Evolutionary conservation across 2,797 vertebrate species (phyloP).

Genomic region (Lacerta viridis): DNA sequence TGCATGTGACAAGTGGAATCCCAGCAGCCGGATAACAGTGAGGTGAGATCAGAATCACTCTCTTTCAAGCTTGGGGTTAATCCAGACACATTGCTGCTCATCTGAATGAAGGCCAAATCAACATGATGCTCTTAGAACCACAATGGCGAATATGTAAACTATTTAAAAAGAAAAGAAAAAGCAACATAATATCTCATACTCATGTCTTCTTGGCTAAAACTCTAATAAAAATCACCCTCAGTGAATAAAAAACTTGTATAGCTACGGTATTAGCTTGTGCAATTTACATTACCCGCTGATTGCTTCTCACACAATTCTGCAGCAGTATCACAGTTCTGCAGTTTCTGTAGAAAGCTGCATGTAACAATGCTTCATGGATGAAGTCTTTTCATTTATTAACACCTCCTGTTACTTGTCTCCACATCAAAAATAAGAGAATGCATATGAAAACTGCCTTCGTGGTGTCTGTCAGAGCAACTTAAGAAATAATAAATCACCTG

Average conservation of each 20-base stretch:
- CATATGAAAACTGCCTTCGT: constrained; percentile 58
- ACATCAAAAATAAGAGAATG: constrained; percentile 53
- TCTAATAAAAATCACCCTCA: constrained; percentile 60
- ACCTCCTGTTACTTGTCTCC: constrained; percentile 71
- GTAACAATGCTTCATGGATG: constrained; percentile 73
- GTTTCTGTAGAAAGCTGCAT: constrained; percentile 69
- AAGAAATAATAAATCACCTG: constrained; percentile 55
- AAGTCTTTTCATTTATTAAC: constrained; percentile 69
- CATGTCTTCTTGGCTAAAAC: constrained; percentile 62
- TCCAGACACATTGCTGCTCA: constrained; percentile 26
- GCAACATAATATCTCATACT: constrained; percentile 63
- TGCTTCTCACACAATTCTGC: constrained; percentile 61
- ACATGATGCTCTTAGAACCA: constrained; percentile 47
- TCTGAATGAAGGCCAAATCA: constrained; percentile 42
- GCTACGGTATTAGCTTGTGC: constrained; percentile 64
- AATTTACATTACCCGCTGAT: constrained; percentile 75
- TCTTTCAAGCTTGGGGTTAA: constrained; percentile 33
- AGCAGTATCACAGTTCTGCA: constrained; percentile 62
- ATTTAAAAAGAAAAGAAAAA: constrained; percentile 14
- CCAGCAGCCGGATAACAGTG: not conserved
- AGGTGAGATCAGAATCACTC: not conserved
- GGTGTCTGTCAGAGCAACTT: constrained; percentile 61
- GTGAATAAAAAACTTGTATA: constrained; percentile 67
- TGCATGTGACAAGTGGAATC: not conserved
- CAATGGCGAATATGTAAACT: constrained; percentile 62